Percentiles rank a stretch among this genome's conserved stretches.
Conservation (phyloP, 2,797 vertebrate species). For the Clarias pachynema region DNA sequence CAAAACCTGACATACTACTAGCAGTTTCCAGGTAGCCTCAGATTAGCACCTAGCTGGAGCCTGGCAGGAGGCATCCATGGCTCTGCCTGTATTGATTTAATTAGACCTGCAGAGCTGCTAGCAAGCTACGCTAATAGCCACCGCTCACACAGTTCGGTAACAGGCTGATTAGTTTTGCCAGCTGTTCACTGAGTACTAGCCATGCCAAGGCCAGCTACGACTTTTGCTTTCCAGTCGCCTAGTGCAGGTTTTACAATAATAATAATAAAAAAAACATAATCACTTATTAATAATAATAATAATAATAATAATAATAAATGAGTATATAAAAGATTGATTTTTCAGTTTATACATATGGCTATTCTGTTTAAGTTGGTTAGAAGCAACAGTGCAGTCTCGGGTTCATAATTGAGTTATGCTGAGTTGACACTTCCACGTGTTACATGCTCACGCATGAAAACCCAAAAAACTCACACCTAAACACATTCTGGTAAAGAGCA, state of each 20-base stretch:
- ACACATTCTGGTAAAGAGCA: constrained; percentile 9
- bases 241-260: constrained; percentile 18
- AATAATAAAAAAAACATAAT: neutral
- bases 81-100: constrained; percentile 58
- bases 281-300: too few species aligned
- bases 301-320: neutral
- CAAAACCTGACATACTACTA: constrained; percentile 35
- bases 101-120: constrained; percentile 52
- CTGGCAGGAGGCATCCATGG: constrained; percentile 39
- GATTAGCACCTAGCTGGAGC: constrained; percentile 47
- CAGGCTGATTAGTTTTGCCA: constrained; percentile 50
- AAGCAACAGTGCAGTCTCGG: neutral
- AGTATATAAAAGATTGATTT: neutral
- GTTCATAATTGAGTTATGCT: neutral
- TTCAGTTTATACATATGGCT: neutral
- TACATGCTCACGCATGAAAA: constrained; percentile 59
- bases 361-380: neutral
- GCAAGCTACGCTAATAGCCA: constrained; percentile 41
- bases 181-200: constrained; percentile 48
- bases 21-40: constrained; percentile 56
- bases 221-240: constrained; percentile 40
- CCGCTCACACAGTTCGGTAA: constrained; percentile 27
- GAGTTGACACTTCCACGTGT: constrained; percentile 65
- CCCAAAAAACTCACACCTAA: constrained; percentile 21
- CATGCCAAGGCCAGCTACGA: constrained; percentile 50